A percentile compares a stretch with the other conserved stretches of the same genome.
Conservation (phyloP, 2,113 vertebrate genomes). For the Columba livia region DNA sequence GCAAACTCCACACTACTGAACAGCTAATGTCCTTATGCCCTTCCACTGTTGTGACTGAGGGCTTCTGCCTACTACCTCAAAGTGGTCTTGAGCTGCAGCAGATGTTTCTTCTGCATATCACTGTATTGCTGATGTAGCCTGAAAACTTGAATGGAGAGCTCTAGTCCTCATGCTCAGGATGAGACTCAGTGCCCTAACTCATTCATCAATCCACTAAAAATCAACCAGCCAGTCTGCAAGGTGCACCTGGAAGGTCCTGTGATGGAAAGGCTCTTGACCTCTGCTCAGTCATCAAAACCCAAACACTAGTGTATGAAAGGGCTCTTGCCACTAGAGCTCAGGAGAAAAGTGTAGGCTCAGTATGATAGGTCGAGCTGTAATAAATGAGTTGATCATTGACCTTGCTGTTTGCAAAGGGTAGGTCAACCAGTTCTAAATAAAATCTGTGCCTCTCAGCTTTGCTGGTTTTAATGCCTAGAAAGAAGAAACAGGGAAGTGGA, state of each 20-base stretch:
- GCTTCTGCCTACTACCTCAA: not conserved
- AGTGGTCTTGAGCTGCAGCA: not conserved
- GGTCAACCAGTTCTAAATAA: not conserved
- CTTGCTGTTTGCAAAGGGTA: not conserved
- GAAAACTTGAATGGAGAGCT: not conserved
- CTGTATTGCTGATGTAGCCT: not conserved
- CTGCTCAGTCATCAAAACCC: not conserved
- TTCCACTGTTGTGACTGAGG: not conserved
- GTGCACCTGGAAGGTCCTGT: not conserved
- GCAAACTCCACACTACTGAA: not conserved
- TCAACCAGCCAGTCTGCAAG: not conserved
- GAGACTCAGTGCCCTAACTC: not conserved
- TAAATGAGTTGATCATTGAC: not conserved
- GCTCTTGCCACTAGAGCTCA: not conserved
- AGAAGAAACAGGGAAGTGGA: not conserved
- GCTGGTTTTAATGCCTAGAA: not conserved
- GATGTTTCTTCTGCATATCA: not conserved
- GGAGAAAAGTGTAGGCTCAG: not conserved
- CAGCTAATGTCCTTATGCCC: not conserved
- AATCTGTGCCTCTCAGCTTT: conserved; percentile 2
- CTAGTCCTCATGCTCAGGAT: not conserved
- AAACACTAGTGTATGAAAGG: not conserved
- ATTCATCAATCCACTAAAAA: not conserved
- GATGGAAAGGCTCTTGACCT: not conserved
- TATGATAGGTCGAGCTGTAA: not conserved